Conservation (phyloP, 2,888 invertebrate species). For the Antheraea yamamai region DNA sequence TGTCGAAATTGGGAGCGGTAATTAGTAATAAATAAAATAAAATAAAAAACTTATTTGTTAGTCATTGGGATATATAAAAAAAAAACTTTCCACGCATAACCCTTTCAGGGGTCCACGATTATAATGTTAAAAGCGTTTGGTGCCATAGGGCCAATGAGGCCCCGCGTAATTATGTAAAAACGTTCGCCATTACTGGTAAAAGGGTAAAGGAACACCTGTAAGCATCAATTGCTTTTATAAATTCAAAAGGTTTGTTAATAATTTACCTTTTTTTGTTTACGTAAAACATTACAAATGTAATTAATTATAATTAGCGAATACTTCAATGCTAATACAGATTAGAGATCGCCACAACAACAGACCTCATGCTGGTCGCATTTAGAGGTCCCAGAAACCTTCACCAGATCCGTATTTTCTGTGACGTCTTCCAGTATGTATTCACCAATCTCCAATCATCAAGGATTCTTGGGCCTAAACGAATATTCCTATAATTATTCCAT, state of each 20-base stretch:
- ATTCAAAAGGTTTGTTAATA: not conserved
- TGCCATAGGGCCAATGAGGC: constrained; percentile 12
- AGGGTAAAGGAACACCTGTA: constrained; percentile 22
- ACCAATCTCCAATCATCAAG: too few relatives aligned
- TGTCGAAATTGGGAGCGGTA: too few relatives aligned
- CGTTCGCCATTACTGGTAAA: constrained; percentile 20
- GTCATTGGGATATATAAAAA: constrained; percentile 3
- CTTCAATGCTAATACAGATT: too few relatives aligned
- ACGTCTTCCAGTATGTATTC: too few relatives aligned
- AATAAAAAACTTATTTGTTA: not conserved
- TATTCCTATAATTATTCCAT: too few relatives aligned
- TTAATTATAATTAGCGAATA: too few relatives aligned
- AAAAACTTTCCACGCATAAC: constrained; percentile 8
- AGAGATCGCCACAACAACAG: too few relatives aligned
- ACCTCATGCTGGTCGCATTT: too few relatives aligned
- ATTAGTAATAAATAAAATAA: not conserved
- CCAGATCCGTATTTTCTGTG: too few relatives aligned
- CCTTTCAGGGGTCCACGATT: constrained; percentile 22
- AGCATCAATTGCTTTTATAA: constrained; percentile 16
- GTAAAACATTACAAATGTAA: not conserved
- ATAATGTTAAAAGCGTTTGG: constrained; percentile 22
- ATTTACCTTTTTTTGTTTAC: not conserved
- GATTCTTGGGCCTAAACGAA: too few relatives aligned
- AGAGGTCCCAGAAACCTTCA: too few relatives aligned
- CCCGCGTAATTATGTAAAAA: constrained; percentile 25